phyloP scores from a whole-genome alignment of 1,140 invertebrate genomes.

The Rhopalosiphum padi region DNA sequence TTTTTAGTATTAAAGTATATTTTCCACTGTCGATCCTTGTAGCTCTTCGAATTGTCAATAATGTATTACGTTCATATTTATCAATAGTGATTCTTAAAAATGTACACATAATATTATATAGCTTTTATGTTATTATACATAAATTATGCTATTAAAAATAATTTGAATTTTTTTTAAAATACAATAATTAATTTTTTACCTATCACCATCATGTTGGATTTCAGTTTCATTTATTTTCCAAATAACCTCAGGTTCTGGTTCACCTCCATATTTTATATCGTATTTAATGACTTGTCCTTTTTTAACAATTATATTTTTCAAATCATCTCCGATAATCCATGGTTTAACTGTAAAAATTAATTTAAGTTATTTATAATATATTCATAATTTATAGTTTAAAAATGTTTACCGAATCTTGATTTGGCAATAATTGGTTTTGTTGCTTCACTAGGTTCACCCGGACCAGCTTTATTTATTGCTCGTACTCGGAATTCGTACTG shows the following conservation, averaged over 20 bases:
- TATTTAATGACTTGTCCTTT: conserved; percentile 92
- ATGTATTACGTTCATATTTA: conserved; percentile 88
- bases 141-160: not conserved
- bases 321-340: conserved; percentile 85
- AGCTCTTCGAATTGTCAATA: conserved; percentile 86
- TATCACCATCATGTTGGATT: conserved; percentile 72
- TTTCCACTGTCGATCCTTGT: conserved; percentile 88
- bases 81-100: conserved; percentile 77
- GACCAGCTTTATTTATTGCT: conserved; percentile 95
- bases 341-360: conserved; percentile 77
- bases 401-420: conserved; percentile 76
- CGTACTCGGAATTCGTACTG: conserved; percentile 96
- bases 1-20: conserved; percentile 84
- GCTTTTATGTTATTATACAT: not conserved
- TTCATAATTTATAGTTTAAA: not conserved
- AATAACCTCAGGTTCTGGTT: conserved; percentile 89
- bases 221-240: conserved; percentile 82
- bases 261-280: conserved; percentile 93
- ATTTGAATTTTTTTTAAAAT: not conserved
- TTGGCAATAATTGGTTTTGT: conserved; percentile 96
- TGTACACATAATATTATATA: not conserved
- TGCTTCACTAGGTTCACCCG: conserved; percentile 91
- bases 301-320: conserved; percentile 88
- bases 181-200: conserved; percentile 60
- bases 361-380: conserved; percentile 22